A percentile compares a stretch with the other conserved stretches of the same genome.
Evolutionary conservation across 2,797 vertebrate species (phyloP).

Genomic region (Centroberyx gerrardi): DNA sequence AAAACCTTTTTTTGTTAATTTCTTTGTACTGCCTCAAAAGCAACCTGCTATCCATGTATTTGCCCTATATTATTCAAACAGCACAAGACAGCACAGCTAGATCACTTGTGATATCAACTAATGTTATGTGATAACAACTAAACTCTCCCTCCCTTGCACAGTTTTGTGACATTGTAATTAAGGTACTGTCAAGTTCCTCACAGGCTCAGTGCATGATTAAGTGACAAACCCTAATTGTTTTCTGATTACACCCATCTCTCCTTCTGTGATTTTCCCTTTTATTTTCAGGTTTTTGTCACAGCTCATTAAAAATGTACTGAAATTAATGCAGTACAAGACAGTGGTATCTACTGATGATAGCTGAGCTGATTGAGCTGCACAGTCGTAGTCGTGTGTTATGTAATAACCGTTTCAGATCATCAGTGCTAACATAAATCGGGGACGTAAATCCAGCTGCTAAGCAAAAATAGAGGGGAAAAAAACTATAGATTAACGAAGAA

Average conservation of each 20-base stretch:
- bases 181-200: constrained; percentile 55
- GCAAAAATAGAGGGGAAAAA: constrained; percentile 5
- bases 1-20: no score
- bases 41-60: no score
- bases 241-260: constrained; percentile 64
- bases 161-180: constrained; percentile 67
- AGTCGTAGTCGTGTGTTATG: constrained; percentile 33
- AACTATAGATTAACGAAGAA: background rate
- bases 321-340: constrained; percentile 57
- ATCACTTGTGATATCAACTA: no score
- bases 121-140: no score
- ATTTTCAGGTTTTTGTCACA: constrained; percentile 64
- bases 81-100: no score
- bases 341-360: constrained; percentile 32
- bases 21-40: no score
- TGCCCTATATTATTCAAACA: no score
- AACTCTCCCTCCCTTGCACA: constrained; percentile 6
- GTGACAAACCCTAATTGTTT: constrained; percentile 73
- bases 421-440: constrained; percentile 10
- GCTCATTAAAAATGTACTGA: constrained; percentile 72
- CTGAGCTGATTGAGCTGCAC: constrained; percentile 36
- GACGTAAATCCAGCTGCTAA: background rate
- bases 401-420: constrained; percentile 32
- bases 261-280: constrained; percentile 53
- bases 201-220: constrained; percentile 58